Conservation (phyloP, 2,888 invertebrate genomes). For the Noctuana brunneofusca region DNA sequence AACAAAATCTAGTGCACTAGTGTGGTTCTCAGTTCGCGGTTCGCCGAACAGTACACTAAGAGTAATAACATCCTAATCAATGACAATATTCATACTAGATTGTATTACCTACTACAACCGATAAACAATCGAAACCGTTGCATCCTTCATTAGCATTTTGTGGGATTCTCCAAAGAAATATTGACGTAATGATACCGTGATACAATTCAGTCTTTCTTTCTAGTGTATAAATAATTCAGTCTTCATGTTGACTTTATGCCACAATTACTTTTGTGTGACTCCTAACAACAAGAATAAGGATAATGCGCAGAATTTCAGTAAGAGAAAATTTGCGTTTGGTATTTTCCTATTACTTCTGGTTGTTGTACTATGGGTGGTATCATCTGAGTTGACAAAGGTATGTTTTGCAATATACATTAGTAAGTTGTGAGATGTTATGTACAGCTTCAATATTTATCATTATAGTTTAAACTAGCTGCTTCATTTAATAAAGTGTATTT, state of each 20-base stretch:
- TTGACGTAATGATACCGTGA: conserved; percentile 38
- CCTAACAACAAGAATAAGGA: conserved; percentile 71
- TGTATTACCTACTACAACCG: conserved; percentile 19
- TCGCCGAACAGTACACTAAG: background rate
- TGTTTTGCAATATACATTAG: background rate
- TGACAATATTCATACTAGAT: conserved; percentile 5
- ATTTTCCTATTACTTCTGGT: conserved; percentile 93
- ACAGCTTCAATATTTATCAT: too few relatives aligned
- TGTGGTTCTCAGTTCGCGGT: background rate
- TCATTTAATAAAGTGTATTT: too few relatives aligned
- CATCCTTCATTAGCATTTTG: conserved; percentile 7
- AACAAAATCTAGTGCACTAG: too few relatives aligned
- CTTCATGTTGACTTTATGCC: conserved; percentile 80
- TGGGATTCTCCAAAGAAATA: conserved; percentile 19
- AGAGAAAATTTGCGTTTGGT: conserved; percentile 88
- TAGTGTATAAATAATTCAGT: conserved; percentile 42
- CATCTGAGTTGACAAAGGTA: conserved; percentile 97
- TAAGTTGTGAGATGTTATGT: too few relatives aligned
- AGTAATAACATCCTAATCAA: conserved; percentile 3
- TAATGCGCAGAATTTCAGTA: conserved; percentile 63
- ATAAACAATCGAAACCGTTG: conserved; percentile 16
- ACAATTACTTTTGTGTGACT: conserved; percentile 74
- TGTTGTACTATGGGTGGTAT: conserved; percentile 97
- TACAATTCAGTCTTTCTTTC: conserved; percentile 25
- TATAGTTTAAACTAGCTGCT: too few relatives aligned